Base-by-base conservation (phyloP, 2,113 vertebrate genomes). In the Rhinopomastus cyanomelas region DNA sequence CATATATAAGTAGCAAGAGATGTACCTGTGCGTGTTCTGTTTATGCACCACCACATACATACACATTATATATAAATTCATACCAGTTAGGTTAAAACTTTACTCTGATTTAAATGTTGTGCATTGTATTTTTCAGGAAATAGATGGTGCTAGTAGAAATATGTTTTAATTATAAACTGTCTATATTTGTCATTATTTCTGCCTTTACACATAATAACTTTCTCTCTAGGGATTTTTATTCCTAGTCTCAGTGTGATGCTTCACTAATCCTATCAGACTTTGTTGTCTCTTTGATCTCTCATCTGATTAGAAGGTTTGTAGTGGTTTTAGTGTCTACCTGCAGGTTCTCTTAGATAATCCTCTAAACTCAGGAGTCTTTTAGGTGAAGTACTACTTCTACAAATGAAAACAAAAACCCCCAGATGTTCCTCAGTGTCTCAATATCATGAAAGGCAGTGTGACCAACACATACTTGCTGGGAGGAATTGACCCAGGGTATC, bases 261-360 rank as follows among this genome's bases (percentile, higher is more conserved):
- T 91, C 48, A 62, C 64, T 90, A 90, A 91, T 88, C 71, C 69
- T 69, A 32, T 81, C 56, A 61, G 59, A 86, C 17, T 46, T 85
- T 25, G 48, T 57, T 87, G 79, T 56, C 34, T 81, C 48, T 91
- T 81, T 88, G 64, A 73, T 94, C 62, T 77, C 36, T 80, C 19
- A 16, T 62, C 61, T 85, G 81, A 94, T 94, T 67, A 85, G 62
- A 72, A 78, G 11, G 13, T 77, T 87, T 81, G 23, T 56, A n/a
- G 37, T 36, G 52, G 68, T 85, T 93, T 73, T 77, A n/a, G 51
- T 72, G 23, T 89, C 37, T 67, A 90, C 29, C 37, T 90, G 27
- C 53, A 69, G 42, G 56, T 85, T 77, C 17, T 81, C 6, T 37
- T 81, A 37, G 9, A 42, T 78, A 83, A 71, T 93, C 67, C 11